Conservation (phyloP, 2,888 invertebrate genomes). For the Diplazon laetatorius region DNA sequence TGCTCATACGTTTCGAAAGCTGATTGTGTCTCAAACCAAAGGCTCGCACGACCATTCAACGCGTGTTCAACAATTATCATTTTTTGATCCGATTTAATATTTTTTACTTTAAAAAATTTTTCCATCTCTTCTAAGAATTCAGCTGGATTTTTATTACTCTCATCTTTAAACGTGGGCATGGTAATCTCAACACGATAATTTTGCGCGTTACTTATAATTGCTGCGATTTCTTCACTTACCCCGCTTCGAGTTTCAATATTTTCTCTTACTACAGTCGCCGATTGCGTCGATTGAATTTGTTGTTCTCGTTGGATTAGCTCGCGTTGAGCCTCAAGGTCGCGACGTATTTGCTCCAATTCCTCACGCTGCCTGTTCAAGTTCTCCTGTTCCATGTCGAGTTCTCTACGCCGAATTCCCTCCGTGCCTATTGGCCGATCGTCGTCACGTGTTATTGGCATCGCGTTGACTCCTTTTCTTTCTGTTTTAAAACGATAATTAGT, state of each 20-base stretch:
- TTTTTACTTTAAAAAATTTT: constrained; percentile 37
- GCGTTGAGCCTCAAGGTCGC: no score
- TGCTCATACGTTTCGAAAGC: constrained; percentile 9
- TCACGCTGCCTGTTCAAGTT: no score
- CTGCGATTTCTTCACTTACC: background rate
- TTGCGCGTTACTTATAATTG: constrained; percentile 19
- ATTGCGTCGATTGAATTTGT: no score
- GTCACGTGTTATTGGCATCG: no score
- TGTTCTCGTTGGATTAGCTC: no score
- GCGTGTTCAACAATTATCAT: constrained; percentile 25
- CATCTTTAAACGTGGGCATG: constrained; percentile 42
- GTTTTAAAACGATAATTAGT: no score
- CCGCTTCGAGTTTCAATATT: background rate
- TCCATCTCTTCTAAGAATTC: constrained; percentile 44
- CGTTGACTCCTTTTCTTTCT: no score
- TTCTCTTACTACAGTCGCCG: background rate
- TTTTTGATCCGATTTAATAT: constrained; percentile 14
- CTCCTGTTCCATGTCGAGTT: no score
- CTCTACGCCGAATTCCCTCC: no score
- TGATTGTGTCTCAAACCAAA: constrained; percentile 16
- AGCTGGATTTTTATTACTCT: constrained; percentile 20
- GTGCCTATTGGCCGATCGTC: no score
- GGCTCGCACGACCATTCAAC: constrained; percentile 20
- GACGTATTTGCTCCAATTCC: no score
- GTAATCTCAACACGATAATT: constrained; percentile 21